phyloP scores from a whole-genome alignment of 37 sponge, comb jelly and placozoan genomes.

The Hexactinellida sp. region DNA sequence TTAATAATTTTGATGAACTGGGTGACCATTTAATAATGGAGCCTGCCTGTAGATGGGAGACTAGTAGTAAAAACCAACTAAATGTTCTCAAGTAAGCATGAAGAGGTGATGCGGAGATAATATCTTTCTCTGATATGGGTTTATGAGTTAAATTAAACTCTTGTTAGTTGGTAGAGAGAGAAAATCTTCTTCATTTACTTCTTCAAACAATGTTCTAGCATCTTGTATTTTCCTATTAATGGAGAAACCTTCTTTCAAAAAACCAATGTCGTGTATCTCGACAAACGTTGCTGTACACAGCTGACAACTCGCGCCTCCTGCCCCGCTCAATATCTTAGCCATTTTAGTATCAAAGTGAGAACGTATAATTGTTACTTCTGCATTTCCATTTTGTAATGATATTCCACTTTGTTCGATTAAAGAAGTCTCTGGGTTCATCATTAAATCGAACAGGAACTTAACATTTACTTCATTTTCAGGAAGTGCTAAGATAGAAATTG shows the following conservation, averaged over 20 bases:
- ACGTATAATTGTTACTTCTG: not conserved
- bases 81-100: too few species aligned
- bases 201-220: not conserved
- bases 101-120: too few species aligned
- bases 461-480: not conserved
- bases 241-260: too few species aligned
- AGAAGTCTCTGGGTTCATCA: not conserved
- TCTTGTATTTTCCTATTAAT: not conserved
- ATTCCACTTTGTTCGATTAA: not conserved
- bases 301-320: not conserved
- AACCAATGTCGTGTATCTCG: not conserved
- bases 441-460: not conserved
- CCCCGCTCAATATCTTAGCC: not conserved
- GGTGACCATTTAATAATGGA: not conserved
- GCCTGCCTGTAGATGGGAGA: not conserved
- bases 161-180: not conserved
- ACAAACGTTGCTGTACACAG: not conserved
- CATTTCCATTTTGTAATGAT: not conserved
- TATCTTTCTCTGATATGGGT: too few species aligned
- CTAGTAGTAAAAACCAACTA: not conserved
- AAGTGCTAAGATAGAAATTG: not conserved
- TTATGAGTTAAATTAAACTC: not conserved
- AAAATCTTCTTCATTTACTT: not conserved
- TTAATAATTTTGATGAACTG: not conserved
- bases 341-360: not conserved